Percentiles rank a stretch among this genome's conserved stretches.
These are phyloP conservation scores for Cettia cetti DNA, from an alignment of 2,113 vertebrate genomes.

Conservation along the genomic window DNA sequence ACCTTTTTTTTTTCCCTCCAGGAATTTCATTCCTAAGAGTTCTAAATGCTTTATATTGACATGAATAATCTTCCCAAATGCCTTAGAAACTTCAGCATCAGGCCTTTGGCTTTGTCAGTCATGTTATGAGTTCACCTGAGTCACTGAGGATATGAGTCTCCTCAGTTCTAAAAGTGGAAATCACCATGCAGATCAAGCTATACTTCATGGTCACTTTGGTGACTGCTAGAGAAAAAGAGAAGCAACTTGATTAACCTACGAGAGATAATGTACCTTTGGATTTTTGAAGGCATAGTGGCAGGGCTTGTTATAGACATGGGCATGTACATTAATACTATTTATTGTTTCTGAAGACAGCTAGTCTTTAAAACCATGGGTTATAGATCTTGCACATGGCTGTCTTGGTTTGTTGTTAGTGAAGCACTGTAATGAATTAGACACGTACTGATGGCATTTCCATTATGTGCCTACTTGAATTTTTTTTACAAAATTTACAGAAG, in stretches of 20 bases:
- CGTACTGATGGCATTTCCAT: not conserved
- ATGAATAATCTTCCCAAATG: not conserved
- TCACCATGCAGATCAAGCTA: not conserved
- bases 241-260: not conserved
- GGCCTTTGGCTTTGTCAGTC: not conserved
- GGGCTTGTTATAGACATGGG: not conserved
- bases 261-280: not conserved
- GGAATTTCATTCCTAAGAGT: not conserved
- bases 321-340: not conserved
- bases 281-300: not conserved
- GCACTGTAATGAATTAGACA: not conserved
- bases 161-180: not conserved
- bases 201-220: not conserved
- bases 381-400: not conserved
- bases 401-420: not conserved
- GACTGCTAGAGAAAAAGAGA: not conserved
- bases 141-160: not conserved
- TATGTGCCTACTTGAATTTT: not conserved
- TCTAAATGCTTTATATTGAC: not conserved
- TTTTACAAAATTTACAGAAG: not conserved
- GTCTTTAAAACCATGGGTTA: not conserved
- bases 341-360: not conserved
- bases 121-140: not conserved
- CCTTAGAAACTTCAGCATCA: not conserved
- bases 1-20: not conserved